Evolutionary conservation across 1,140 invertebrate genomes (phyloP).

Genomic region (Drosophila obscura): DNA sequence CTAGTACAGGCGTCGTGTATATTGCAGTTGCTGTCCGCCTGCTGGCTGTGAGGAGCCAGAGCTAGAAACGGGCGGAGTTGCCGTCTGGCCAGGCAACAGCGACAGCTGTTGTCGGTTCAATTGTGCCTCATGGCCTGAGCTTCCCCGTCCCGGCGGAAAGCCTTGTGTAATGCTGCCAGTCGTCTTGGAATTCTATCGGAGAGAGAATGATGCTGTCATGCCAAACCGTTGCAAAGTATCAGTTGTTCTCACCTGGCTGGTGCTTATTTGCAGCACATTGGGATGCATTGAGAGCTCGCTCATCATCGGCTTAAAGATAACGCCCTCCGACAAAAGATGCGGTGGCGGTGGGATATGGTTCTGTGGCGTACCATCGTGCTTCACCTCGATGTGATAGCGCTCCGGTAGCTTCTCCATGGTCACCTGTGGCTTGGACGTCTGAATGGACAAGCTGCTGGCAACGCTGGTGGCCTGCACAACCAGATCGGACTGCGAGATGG

Average conservation of each 20-base stretch:
- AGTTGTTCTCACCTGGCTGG: constrained; percentile 55
- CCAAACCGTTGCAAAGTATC: neutral
- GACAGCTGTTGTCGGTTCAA: constrained; percentile 69
- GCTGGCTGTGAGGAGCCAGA: constrained; percentile 47
- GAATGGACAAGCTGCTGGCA: constrained; percentile 49
- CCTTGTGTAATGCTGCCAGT: constrained; percentile 79
- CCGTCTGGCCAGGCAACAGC: constrained; percentile 69
- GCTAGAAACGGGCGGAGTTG: constrained; percentile 36
- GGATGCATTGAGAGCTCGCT: constrained; percentile 72
- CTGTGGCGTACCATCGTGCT: constrained; percentile 61
- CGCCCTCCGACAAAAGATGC: constrained; percentile 64
- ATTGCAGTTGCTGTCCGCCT: constrained; percentile 72
- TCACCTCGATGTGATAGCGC: constrained; percentile 79
- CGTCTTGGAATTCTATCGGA: constrained; percentile 71
- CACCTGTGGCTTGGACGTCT: constrained; percentile 74
- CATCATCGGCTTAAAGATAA: constrained; percentile 72
- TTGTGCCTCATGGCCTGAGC: constrained; percentile 67
- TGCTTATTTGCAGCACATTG: constrained; percentile 79
- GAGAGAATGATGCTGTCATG: neutral
- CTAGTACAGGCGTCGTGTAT: constrained; percentile 70
- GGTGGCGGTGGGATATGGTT: constrained; percentile 60
- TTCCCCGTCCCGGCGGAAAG: constrained; percentile 65
- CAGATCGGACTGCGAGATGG: constrained; percentile 71
- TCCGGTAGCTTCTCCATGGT: constrained; percentile 81
- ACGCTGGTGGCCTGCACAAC: constrained; percentile 46